Base-by-base conservation (phyloP, 2,113 vertebrate species). In the Cricetomys ansorgei region DNA sequence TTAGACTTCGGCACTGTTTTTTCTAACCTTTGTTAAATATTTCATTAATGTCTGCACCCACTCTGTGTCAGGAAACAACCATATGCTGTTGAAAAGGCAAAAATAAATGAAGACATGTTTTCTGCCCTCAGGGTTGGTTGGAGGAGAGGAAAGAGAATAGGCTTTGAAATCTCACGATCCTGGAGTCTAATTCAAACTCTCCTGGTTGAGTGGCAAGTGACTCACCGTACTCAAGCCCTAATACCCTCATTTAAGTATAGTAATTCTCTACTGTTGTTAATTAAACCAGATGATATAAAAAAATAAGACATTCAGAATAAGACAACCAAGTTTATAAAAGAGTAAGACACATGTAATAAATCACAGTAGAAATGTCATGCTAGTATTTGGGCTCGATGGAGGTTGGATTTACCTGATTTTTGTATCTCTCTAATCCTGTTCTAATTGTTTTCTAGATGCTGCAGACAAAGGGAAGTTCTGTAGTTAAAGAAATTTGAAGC, bases 11-110 rank as follows among this genome's bases (percentile, higher is more conserved):
- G 69, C 37, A 48, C 69, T 48, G 29, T 45, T 19, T 37, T 10
- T 23, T 1, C 37, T 83, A 90, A 89, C 34, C 43, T 94, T 89
- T 95, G 93, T 87, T 96, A 88, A 91, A 96, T 97, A 95, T 94
- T 94, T 94, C 40, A 97, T 93, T 53, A 64, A 37, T 80, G 55
- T 94, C 67, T 1, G 0, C 9, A 45, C 77, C 83, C 87, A 70
- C n/a, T 75, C 89, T 83, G 67, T 88, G 89, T 93, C 84, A 84
- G 69, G 43, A 96, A 95, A 53, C 45, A 92, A 70, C 73, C 57
- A 45, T 79, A 64, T 83, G 92, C 73, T 79, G n/a, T 89, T 73
- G 67, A 50, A 89, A 84, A 93, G 72, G 57, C 83, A 87, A 67
- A 95, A 94, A 91, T 92, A 83, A 91, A 91, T 91, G 80, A 75